phyloP scores from a whole-genome alignment of 1,140 invertebrate genomes.

The Olivierus martensii region DNA sequence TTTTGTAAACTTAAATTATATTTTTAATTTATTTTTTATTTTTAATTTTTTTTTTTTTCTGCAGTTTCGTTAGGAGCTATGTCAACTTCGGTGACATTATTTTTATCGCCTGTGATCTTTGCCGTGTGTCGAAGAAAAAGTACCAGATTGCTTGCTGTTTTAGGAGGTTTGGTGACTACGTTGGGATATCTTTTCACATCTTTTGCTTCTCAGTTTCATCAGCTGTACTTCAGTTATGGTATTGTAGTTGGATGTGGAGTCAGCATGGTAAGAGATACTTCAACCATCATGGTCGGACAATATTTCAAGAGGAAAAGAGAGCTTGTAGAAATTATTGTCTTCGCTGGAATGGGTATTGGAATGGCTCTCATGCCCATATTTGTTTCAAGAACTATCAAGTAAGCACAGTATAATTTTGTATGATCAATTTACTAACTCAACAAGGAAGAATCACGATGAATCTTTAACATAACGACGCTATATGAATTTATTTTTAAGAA shows the following conservation, averaged over 20 bases:
- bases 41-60: not conserved
- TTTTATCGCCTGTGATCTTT: slow-evolving; percentile 68
- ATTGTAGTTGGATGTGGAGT: slow-evolving; percentile 63
- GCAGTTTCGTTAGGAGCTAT: slow-evolving; percentile 47
- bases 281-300: slow-evolving; percentile 70
- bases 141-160: slow-evolving; percentile 69
- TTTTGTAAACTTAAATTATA: too few species aligned
- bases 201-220: slow-evolving; percentile 58
- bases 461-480: too few species aligned
- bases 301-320: slow-evolving; percentile 76
- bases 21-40: not conserved
- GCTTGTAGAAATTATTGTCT: slow-evolving; percentile 77
- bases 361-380: not conserved
- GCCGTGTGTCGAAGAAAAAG: slow-evolving; percentile 71
- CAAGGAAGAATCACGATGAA: too few species aligned
- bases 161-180: slow-evolving; percentile 69
- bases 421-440: too few species aligned
- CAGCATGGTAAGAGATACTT: slow-evolving; percentile 67
- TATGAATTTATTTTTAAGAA: too few species aligned
- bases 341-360: slow-evolving; percentile 55
- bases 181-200: slow-evolving; percentile 70
- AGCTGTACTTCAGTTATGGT: slow-evolving; percentile 74
- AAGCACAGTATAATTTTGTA: too few species aligned
- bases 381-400: too few species aligned
- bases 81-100: slow-evolving; percentile 61